A percentile compares a stretch with the other conserved stretches of the same genome.
Evolutionary conservation across 2,888 invertebrate genomes (phyloP).

Genomic region (Agonum fuliginosum): DNA sequence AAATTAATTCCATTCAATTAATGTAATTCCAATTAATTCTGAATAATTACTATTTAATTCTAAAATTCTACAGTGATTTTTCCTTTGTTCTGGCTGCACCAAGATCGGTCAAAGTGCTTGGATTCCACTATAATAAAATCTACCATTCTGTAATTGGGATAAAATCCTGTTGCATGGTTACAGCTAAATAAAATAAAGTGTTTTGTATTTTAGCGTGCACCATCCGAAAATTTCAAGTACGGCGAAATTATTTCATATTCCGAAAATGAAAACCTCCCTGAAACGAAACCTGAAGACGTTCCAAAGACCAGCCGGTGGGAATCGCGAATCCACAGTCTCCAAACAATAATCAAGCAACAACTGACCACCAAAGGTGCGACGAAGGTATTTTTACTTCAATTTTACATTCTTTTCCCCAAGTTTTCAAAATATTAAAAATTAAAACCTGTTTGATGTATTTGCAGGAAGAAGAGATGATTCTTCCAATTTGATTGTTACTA

Average conservation of each 20-base stretch:
- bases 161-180: too few species aligned
- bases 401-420: background rate
- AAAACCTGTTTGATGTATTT: too few species aligned
- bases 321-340: background rate
- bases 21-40: too few species aligned
- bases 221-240: background rate
- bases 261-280: too few species aligned
- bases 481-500: background rate
- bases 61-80: too few species aligned
- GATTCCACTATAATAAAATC: too few species aligned
- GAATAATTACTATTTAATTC: too few species aligned
- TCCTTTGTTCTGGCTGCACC: too few species aligned
- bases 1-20: too few species aligned
- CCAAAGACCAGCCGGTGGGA: slow-evolving; percentile 16
- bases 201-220: background rate
- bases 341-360: slow-evolving; percentile 4
- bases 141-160: too few species aligned
- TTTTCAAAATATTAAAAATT: background rate
- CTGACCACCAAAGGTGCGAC: slow-evolving; percentile 34
- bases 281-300: background rate
- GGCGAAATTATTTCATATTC: background rate
- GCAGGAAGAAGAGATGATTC: background rate
- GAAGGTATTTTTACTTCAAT: slow-evolving; percentile 21
- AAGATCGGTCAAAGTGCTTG: too few species aligned
- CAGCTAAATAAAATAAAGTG: too few species aligned